A percentile compares a stretch with the other conserved stretches of the same genome.
These are phyloP conservation scores for Oryzias melastigma DNA, from an alignment of 2,113 vertebrate genomes.

Conservation along the genomic window DNA sequence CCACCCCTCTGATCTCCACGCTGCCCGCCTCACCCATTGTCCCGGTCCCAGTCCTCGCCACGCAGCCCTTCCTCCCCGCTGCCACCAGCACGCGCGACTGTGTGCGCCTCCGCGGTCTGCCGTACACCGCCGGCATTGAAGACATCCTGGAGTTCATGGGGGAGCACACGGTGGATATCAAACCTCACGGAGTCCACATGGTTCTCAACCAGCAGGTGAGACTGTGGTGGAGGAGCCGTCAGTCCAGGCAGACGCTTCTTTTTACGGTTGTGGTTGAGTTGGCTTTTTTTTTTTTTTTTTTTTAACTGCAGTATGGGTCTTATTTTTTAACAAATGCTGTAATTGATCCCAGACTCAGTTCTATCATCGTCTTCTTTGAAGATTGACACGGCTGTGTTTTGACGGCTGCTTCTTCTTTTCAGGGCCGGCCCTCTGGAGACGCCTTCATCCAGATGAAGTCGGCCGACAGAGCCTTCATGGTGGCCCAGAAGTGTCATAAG, in stretches of 20 bases:
- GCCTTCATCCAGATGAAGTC: conserved; percentile 98
- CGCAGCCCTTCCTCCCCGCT: conserved; percentile 83
- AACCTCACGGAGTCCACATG: conserved; percentile 96
- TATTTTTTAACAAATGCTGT: no score
- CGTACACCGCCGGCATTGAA: conserved; percentile 91
- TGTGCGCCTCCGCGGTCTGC: conserved; percentile 88
- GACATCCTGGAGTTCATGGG: conserved; percentile 96
- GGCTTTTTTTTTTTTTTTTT: no score
- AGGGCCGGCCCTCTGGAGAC: conserved; percentile 94
- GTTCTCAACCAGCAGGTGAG: conserved; percentile 96
- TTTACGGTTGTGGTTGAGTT: background rate
- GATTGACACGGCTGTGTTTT: background rate
- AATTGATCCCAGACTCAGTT: no score
- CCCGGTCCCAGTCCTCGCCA: conserved; percentile 81
- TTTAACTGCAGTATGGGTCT: no score
- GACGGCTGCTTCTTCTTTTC: background rate
- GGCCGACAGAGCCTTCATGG: conserved; percentile 87
- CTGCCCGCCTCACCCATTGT: conserved; percentile 86
- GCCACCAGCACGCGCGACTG: conserved; percentile 85
- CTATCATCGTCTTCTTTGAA: no score
- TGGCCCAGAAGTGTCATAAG: conserved; percentile 95
- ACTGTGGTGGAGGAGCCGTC: background rate
- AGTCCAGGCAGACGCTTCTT: background rate
- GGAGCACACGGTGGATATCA: conserved; percentile 90
- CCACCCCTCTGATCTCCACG: conserved; percentile 90